Base-by-base conservation (phyloP, 2,797 vertebrate genomes). In the Acanthurus tractus region DNA sequence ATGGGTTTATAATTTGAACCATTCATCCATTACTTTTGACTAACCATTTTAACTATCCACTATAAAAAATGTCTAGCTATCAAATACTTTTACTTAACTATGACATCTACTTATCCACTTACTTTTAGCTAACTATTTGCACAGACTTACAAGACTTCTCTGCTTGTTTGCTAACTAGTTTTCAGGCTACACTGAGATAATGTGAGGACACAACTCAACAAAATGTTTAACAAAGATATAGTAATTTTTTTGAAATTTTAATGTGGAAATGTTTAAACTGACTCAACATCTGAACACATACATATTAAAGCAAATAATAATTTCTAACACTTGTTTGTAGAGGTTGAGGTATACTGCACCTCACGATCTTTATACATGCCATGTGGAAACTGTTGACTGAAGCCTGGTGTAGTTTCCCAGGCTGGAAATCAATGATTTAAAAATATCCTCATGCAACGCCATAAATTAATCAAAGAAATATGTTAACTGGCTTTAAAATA, bases 391-490 rank as follows among this genome's bases (percentile, higher is more conserved):
- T 50, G 13, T 64, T 23, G 14, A 17, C 38, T 11, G 8, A n/a
- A 12, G 12, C 4, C 12, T 22, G 29, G 11, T 9, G n/a, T 40
- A 0, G 6, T n/a, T 29, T 9, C 34, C 20, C 53, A n/a, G 42
- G 54, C 55, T 49, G 20, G 42, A 36, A 62, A 68, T 57, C 58
- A 34, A 18, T 23, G 1, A 52, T 71, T 29, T 57, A 46, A 23
- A 23, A 54, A 4, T 54, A 57, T 61, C 8, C 7, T 12, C 25
- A 38, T 54, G n/a, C 0, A 42, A 42, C 18, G 14, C 5, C 22
- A 64, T 22, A 52, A 74, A 53, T 69, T 13, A 17, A 8, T 6
- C 7, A 3, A 2, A 57, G 7, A n/a, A n/a, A 25, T 20, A 34
- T n/a, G 54, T 63, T 3, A 4, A 70, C 10, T 66, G 50, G 9